A percentile compares a stretch with the other conserved stretches of the same genome.
Conservation (phyloP, 2,113 vertebrate species). For the Lota lota region DNA sequence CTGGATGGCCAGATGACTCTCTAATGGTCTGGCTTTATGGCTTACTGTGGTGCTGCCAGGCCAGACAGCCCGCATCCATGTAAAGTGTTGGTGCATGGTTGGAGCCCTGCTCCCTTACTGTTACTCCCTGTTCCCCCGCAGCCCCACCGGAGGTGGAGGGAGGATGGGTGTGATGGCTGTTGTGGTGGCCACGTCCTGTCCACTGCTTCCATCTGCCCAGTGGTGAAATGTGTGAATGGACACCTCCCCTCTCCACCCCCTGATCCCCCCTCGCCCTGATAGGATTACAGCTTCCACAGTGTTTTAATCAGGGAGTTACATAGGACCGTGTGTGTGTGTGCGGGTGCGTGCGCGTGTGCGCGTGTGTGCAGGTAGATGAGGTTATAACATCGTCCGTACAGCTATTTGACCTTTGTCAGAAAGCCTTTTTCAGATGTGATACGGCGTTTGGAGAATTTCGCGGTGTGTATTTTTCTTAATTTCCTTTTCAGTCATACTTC, state of each 20-base stretch:
- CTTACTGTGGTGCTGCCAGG: not conserved
- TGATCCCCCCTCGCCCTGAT: conserved; percentile 48
- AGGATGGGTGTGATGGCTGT: not conserved
- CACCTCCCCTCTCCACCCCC: conserved; percentile 2
- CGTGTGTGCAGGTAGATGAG: not conserved
- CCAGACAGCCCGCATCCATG: not conserved
- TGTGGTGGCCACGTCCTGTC: conserved; percentile 19
- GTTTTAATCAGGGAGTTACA: conserved; percentile 75
- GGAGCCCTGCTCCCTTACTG: too few species aligned
- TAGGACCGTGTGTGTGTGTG: conserved; percentile 46
- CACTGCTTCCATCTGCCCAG: not conserved
- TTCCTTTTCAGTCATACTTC: too few species aligned
- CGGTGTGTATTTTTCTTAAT: too few species aligned
- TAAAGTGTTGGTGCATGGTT: not conserved
- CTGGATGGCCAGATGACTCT: conserved; percentile 25
- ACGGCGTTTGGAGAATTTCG: too few species aligned
- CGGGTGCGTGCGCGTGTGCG: conserved; percentile 4
- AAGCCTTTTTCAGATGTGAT: too few species aligned
- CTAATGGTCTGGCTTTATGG: conserved; percentile 1
- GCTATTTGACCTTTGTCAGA: too few species aligned
- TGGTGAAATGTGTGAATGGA: conserved; percentile 40
- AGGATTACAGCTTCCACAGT: conserved; percentile 69
- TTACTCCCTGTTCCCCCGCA: too few species aligned
- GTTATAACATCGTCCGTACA: too few species aligned
- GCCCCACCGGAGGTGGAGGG: not conserved